These are phyloP conservation scores for Thalpophila matura DNA, from an alignment of 2,888 invertebrate genomes.

Conservation along the genomic window DNA sequence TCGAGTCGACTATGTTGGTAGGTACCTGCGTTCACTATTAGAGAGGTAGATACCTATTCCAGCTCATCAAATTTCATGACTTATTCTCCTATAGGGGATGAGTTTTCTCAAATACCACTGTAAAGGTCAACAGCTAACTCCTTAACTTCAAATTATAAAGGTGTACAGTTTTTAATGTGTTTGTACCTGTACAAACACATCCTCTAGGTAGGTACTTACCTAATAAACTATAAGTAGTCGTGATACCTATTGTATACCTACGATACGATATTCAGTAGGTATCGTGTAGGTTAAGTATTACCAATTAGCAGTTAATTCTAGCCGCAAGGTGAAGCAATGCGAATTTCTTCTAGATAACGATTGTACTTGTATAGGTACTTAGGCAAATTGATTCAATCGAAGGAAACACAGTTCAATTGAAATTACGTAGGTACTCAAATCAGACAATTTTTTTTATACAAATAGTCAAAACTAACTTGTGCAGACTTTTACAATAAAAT, in stretches of 20 bases:
- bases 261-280: no score
- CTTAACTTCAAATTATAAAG: slow-evolving; percentile 11
- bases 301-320: slow-evolving; percentile 17
- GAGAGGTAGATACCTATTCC: not conserved
- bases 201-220: no score
- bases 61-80: slow-evolving; percentile 36
- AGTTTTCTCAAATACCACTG: not conserved
- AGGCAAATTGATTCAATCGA: not conserved
- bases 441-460: no score
- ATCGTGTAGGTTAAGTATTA: not conserved
- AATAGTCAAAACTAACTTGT: no score
- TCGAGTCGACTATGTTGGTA: not conserved
- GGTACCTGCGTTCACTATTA: not conserved
- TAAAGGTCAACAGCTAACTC: slow-evolving; percentile 23
- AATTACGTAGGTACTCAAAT: no score
- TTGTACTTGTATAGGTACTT: not conserved
- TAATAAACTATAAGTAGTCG: no score
- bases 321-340: slow-evolving; percentile 34
- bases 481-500: no score
- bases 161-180: not conserved
- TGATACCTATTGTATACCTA: no score
- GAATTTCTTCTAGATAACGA: slow-evolving; percentile 24
- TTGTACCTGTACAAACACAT: no score
- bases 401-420: not conserved
- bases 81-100: slow-evolving; percentile 5